Evolutionary conservation across 64 coral and sea anemone species (phyloP).

Genomic region (Pocillopora damicornis): DNA sequence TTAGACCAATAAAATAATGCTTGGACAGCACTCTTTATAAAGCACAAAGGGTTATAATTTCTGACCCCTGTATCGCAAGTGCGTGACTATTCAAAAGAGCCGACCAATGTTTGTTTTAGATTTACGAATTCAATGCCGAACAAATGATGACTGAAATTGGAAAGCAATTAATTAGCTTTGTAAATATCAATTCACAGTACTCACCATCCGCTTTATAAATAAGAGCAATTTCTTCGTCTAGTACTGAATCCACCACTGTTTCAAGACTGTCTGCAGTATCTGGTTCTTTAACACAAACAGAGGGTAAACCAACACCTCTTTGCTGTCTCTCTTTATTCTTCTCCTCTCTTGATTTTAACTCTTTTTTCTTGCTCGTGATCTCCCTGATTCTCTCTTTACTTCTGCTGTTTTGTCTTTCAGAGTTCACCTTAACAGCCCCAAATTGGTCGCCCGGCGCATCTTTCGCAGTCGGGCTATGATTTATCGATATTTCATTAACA

Average conservation of each 20-base stretch:
- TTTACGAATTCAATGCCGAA: too few species aligned
- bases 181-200: not conserved
- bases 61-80: too few species aligned
- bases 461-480: conserved; percentile 1
- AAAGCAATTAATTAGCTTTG: not conserved
- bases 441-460: not conserved
- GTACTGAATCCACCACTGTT: not conserved
- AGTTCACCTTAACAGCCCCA: not conserved
- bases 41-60: too few species aligned
- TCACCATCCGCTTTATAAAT: conserved; percentile 20
- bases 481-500: not conserved
- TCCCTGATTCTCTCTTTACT: conserved; percentile 25
- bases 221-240: conserved; percentile 19
- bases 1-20: too few species aligned
- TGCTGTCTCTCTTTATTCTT: not conserved
- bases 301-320: not conserved
- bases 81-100: too few species aligned
- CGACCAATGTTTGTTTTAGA: too few species aligned
- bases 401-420: not conserved
- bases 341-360: conserved; percentile 6
- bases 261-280: not conserved
- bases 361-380: not conserved
- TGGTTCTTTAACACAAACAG: not conserved
- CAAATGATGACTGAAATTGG: not conserved
- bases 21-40: too few species aligned